Evolutionary conservation across 92 coral and sea anemone genomes (phyloP).

Genomic region (Phenganax stokvisi): DNA sequence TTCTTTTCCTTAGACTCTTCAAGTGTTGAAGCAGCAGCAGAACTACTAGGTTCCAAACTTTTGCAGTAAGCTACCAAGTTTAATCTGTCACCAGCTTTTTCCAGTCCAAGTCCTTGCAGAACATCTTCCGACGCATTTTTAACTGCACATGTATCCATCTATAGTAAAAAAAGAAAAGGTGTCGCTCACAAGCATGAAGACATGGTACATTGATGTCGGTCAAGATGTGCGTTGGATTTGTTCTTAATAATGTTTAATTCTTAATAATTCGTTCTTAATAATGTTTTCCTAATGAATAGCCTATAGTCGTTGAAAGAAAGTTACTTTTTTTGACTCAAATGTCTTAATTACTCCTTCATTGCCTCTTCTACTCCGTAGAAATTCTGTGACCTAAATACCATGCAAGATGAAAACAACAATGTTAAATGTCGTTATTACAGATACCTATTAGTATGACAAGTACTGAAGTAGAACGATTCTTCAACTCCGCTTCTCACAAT

Average conservation of each 20-base stretch:
- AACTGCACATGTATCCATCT: constrained; percentile 54
- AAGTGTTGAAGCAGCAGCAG: not conserved
- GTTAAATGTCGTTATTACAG: too few species aligned
- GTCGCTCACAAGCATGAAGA: not conserved
- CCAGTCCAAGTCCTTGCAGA: constrained; percentile 47
- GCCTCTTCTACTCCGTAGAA: constrained; percentile 4
- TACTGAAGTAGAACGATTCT: too few species aligned
- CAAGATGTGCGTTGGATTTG: not conserved
- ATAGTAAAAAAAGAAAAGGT: constrained; percentile 1
- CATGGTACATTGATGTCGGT: not conserved
- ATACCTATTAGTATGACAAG: too few species aligned
- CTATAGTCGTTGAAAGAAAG: not conserved
- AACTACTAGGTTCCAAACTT: constrained; percentile 4
- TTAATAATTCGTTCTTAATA: too few species aligned
- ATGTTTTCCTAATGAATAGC: not conserved
- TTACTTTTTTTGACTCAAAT: constrained; percentile 13
- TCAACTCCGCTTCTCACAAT: too few species aligned
- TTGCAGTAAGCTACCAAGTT: constrained; percentile 46
- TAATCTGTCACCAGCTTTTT: constrained; percentile 50
- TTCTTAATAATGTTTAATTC: too few species aligned
- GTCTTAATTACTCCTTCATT: not conserved
- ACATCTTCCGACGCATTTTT: constrained; percentile 38
- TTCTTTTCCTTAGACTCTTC: constrained; percentile 29
- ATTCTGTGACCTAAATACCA: constrained; percentile 9
- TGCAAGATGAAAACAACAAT: too few species aligned